Evolutionary conservation across 2,113 vertebrate species (phyloP), one percentile per base, ranked within the genome.

Genomic region (Eptatretus burgeri): DNA sequence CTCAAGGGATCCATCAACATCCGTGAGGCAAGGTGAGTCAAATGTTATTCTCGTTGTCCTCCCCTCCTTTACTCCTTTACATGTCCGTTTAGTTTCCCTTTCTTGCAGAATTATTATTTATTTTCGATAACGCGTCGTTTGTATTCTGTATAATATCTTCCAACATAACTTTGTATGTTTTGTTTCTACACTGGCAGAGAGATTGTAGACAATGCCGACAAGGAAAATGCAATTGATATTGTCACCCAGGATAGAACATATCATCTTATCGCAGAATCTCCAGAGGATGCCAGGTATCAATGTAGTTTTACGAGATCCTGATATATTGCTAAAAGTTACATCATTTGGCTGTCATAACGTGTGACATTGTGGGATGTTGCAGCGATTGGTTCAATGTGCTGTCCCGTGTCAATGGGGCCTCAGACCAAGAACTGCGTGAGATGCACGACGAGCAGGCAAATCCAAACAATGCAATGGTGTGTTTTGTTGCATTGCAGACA

Each of bases 361-460:
- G 16, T 60, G 16, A 63, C 27, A 49, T 13, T 2, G 18, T 63
- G 51, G 66, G 16, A 64, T 13, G 70, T 68, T 69, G 27, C 72
- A 89, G 85, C 0, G 84, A 78, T 9, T 88, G 85, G 85, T 86
- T 86, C 67, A 85, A 81, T 2, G 77, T 85, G 64, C 75, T 89
- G 69, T 86, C 80, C 66, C 78, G 81, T 64, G 84, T 86, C 8
- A 77, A 81, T 67, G 80, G 78, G 0, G 83, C 81, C 64, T 81
- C 82, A 12, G 77, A 76, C 0, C 83, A 86, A 71, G 83, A 89
- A 73, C 77, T 86, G 69, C 72, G 81, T 70, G 83, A 87, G 68
- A 89, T 88, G 83, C 81, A 82, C 19, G 82, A 86, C 62, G 85
- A 89, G 67, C 83, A 85, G 71, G 85, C 84, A 70, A 89, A 89